Evolutionary conservation across 2,113 vertebrate genomes (phyloP).

Genomic region (Illadopsis cleaveri): DNA sequence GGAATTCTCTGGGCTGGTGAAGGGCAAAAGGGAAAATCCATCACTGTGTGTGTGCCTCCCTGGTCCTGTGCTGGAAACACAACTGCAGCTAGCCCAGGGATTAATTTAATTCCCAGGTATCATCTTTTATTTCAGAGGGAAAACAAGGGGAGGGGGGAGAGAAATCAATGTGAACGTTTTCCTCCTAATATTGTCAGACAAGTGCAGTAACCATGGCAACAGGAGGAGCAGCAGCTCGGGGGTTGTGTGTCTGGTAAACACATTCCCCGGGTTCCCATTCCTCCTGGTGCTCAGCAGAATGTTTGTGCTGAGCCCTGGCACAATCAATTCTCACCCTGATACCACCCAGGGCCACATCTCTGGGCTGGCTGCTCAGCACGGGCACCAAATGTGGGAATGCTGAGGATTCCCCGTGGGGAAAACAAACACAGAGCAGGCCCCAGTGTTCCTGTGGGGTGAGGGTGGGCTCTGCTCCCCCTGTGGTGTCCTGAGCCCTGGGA

Average conservation of each 20-base stretch:
- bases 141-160: neutral
- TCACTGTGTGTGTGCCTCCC: fast-evolving
- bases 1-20: neutral
- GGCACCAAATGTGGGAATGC: neutral
- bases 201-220: slow-evolving; percentile 24
- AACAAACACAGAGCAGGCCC: neutral
- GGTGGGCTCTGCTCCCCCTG: neutral
- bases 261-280: neutral
- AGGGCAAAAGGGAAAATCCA: neutral
- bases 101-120: neutral
- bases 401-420: neutral
- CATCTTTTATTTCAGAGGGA: neutral
- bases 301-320: neutral
- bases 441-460: fast-evolving
- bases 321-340: neutral
- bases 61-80: neutral
- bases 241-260: neutral
- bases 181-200: neutral
- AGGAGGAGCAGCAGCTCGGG: neutral
- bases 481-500: neutral
- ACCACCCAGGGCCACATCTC: neutral
- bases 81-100: neutral
- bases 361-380: neutral
- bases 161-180: neutral
- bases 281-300: neutral